Percentiles rank a stretch among this genome's conserved stretches.
These are phyloP conservation scores for Parnassius glacialis DNA, from an alignment of 2,888 invertebrate species.

Conservation along the genomic window DNA sequence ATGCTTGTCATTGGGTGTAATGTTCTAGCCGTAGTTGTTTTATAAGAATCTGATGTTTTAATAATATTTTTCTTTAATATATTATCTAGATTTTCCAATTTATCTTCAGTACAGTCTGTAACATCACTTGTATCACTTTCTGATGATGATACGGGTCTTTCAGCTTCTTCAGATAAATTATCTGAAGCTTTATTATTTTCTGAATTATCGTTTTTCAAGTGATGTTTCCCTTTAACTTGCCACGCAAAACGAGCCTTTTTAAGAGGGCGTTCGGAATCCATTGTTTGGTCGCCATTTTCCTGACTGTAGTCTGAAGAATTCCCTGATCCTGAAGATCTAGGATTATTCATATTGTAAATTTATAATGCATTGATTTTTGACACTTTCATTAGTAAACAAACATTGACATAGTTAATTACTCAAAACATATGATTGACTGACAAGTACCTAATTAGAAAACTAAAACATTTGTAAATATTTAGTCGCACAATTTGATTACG, in stretches of 20 bases:
- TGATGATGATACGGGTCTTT: conserved; percentile 41
- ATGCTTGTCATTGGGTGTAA: conserved; percentile 48
- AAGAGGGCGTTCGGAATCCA: conserved; percentile 80
- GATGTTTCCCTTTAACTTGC: conserved; percentile 85
- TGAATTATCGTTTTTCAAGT: conserved; percentile 71
- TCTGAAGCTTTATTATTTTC: conserved; percentile 37
- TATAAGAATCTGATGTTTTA: conserved; percentile 54
- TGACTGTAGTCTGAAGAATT: conserved; percentile 75
- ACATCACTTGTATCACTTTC: conserved; percentile 42
- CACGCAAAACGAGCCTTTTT: conserved; percentile 85
- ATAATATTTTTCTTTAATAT: conserved; percentile 65
- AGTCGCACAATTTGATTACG: not conserved
- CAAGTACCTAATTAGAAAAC: conserved; percentile 55
- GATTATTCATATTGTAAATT: conserved; percentile 58
- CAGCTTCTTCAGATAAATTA: conserved; percentile 34
- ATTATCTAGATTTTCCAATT: conserved; percentile 62
- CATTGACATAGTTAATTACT: conserved; percentile 74
- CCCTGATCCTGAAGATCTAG: conserved; percentile 60
- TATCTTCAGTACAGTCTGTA: conserved; percentile 56
- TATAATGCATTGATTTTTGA: conserved; percentile 35
- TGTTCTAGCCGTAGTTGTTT: conserved; percentile 48
- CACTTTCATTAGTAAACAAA: conserved; percentile 74
- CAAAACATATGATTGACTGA: conserved; percentile 72
- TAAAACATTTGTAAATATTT: not conserved
- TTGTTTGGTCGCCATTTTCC: conserved; percentile 75